Evolutionary conservation across 2,113 vertebrate genomes (phyloP).

Genomic region (Notarius lentiginosus): DNA sequence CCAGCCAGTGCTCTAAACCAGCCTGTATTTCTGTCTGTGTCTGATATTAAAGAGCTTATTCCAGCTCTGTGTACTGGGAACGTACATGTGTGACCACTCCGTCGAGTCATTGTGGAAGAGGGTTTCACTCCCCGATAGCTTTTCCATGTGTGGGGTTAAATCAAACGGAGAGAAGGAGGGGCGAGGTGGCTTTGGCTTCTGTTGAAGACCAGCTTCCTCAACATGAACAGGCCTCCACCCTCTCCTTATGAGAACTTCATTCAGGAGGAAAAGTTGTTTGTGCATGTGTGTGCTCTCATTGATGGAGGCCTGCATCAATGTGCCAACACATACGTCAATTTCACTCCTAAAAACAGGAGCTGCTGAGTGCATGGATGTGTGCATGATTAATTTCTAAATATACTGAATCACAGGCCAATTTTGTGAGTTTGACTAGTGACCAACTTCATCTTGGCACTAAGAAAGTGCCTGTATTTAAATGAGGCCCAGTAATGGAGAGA

Average conservation of each 20-base stretch:
- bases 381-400: conserved; percentile 28
- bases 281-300: conserved; percentile 6
- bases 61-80: conserved; percentile 36
- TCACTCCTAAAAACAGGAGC: conserved; percentile 25
- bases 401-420: conserved; percentile 28
- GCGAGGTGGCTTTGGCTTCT: conserved; percentile 35
- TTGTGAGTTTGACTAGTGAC: conserved; percentile 34
- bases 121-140: conserved; percentile 71
- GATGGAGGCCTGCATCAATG: conserved; percentile 5
- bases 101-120: conserved; percentile 64
- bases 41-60: conserved; percentile 39
- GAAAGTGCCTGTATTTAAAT: conserved; percentile 16
- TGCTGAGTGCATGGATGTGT: conserved; percentile 26
- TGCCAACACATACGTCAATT: conserved; percentile 22
- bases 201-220: conserved; percentile 54
- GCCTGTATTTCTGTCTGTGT: conserved; percentile 18
- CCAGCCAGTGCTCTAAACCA: conserved; percentile 9
- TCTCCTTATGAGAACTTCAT: conserved; percentile 39
- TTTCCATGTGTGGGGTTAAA: conserved; percentile 71
- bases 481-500: conserved; percentile 30
- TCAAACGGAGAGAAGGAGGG: conserved; percentile 59
- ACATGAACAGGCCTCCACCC: conserved; percentile 1
- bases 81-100: conserved; percentile 49
- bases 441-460: conserved; percentile 35
- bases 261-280: conserved; percentile 37